A percentile compares a stretch with the other conserved stretches of the same genome.
Evolutionary conservation across 2,797 vertebrate genomes (phyloP).

Genomic region (Margarornis squamiger): DNA sequence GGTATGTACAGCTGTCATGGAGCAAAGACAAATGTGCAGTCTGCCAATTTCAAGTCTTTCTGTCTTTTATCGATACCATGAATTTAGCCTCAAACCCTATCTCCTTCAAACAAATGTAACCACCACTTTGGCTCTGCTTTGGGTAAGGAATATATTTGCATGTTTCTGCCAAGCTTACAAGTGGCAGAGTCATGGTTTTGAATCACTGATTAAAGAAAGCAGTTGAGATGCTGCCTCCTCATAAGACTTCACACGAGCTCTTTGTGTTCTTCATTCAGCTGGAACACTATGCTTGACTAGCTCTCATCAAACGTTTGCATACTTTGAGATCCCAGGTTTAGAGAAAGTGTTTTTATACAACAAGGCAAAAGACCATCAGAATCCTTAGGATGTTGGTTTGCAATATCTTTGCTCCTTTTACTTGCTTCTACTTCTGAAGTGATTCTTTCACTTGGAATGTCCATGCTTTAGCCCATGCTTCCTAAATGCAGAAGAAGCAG

Average conservation of each 20-base stretch:
- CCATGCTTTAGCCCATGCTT: not conserved
- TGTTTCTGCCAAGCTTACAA: not conserved
- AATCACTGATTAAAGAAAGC: not conserved
- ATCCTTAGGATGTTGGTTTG: not conserved
- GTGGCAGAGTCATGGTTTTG: not conserved
- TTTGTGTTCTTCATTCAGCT: not conserved
- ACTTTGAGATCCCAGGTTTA: not conserved
- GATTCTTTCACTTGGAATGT: not conserved
- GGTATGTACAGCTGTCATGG: not conserved
- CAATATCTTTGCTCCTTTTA: not conserved
- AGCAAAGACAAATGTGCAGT: not conserved
- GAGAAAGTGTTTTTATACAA: not conserved
- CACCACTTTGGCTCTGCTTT: not conserved
- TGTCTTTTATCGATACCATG: not conserved
- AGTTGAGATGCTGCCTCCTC: not conserved
- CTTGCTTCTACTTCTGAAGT: not conserved
- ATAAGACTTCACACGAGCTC: not conserved
- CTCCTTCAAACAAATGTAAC: not conserved
- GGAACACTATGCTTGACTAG: not conserved
- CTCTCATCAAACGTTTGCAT: not conserved
- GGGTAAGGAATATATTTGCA: not conserved
- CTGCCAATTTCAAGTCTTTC: not conserved
- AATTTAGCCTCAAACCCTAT: not conserved
- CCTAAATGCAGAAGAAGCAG: not conserved
- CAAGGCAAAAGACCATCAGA: not conserved